Evolutionary conservation across 2,797 vertebrate genomes (phyloP).

Genomic region (Carduelis carduelis): DNA sequence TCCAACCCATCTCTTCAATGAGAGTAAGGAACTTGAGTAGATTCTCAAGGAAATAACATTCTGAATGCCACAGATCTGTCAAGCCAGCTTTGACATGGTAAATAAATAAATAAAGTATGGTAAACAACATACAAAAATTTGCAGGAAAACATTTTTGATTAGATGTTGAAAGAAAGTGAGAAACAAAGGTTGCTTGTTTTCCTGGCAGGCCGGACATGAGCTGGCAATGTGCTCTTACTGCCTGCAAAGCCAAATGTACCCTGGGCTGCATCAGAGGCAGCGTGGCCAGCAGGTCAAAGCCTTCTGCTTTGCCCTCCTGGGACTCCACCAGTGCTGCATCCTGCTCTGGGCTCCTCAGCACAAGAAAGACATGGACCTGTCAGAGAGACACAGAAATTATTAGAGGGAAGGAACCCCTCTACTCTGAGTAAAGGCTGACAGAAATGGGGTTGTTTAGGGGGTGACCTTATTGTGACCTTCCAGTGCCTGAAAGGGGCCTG

Average conservation of each 20-base stretch:
- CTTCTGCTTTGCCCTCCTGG: background rate
- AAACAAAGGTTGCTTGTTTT: background rate
- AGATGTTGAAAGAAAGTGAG: background rate
- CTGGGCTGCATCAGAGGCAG: background rate
- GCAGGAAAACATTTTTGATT: background rate
- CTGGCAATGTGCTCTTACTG: rapidly evolving
- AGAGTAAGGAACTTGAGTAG: background rate
- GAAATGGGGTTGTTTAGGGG: background rate
- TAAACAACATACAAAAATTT: background rate
- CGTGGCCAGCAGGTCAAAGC: background rate
- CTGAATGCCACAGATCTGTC: background rate
- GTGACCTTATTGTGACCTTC: background rate
- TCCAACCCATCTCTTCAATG: background rate
- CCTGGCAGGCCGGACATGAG: background rate
- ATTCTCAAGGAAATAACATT: background rate
- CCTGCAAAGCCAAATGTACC: background rate
- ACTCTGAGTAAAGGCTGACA: background rate
- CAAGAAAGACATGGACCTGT: background rate
- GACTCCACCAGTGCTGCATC: background rate
- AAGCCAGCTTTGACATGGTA: background rate
- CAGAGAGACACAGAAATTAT: background rate
- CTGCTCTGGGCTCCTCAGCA: background rate
- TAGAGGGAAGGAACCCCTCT: background rate
- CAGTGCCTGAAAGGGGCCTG: background rate
- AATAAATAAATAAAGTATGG: background rate